A percentile compares a stretch with the other conserved stretches of the same genome.
These are phyloP conservation scores for Platyscapa corneri DNA, from an alignment of 1,140 invertebrate species.

Conservation along the genomic window DNA sequence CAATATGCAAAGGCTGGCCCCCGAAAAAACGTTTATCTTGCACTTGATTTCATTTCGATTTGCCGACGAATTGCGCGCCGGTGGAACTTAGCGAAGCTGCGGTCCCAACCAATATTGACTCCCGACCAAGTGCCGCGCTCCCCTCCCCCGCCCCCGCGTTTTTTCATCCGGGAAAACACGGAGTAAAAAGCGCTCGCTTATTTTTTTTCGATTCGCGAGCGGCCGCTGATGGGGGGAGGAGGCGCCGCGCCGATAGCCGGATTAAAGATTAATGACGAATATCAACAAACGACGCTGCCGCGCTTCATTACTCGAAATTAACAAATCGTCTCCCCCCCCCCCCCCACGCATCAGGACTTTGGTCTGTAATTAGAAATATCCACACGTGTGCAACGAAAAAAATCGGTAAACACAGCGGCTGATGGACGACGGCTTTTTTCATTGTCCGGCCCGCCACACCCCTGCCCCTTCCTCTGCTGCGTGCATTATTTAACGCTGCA, in stretches of 20 bases:
- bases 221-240: background rate
- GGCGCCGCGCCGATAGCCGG: slow-evolving; percentile 54
- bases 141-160: background rate
- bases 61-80: slow-evolving; percentile 67
- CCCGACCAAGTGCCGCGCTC: slow-evolving; percentile 49
- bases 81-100: slow-evolving; percentile 47
- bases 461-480: background rate
- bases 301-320: slow-evolving; percentile 70
- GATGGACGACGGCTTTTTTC: slow-evolving; percentile 53
- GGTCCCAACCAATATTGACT: slow-evolving; percentile 59
- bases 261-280: slow-evolving; percentile 74
- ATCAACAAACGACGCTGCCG: slow-evolving; percentile 63
- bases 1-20: slow-evolving; percentile 73
- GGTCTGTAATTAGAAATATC: slow-evolving; percentile 71
- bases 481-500: slow-evolving; percentile 45
- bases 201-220: slow-evolving; percentile 51
- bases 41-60: slow-evolving; percentile 74
- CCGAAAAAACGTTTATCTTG: slow-evolving; percentile 72
- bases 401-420: slow-evolving; percentile 48
- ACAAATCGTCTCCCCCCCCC: slow-evolving; percentile 66
- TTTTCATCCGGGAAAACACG: slow-evolving; percentile 38
- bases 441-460: background rate
- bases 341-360: slow-evolving; percentile 58
- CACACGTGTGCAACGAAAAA: slow-evolving; percentile 36
- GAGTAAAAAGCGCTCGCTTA: slow-evolving; percentile 48